phyloP scores from a whole-genome alignment of 2,113 vertebrate genomes.

The Neodontobutis hainanensis region DNA sequence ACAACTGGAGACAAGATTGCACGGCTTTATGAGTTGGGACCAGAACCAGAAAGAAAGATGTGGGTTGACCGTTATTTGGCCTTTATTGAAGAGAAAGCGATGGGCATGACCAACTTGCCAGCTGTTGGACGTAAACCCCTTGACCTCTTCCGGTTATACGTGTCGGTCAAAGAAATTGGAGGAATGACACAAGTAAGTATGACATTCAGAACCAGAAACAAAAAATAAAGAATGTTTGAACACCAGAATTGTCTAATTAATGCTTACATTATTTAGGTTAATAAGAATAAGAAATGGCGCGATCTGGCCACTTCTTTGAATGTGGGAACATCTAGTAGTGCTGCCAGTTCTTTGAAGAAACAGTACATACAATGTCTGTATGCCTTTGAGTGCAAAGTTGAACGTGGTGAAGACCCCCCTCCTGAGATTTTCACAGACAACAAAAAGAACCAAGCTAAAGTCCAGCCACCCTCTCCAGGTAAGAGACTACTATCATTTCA shows the following conservation, averaged over 20 bases:
- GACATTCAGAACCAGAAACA: background rate
- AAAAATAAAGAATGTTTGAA: background rate
- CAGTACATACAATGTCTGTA: slow-evolving; percentile 99
- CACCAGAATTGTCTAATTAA: background rate
- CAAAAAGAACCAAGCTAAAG: slow-evolving; percentile 94
- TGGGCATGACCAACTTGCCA: slow-evolving; percentile 94
- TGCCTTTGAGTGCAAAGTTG: slow-evolving; percentile 98
- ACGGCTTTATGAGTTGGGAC: slow-evolving; percentile 94
- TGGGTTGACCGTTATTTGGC: slow-evolving; percentile 97
- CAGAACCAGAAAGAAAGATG: slow-evolving; percentile 95
- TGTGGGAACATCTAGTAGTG: slow-evolving; percentile 98
- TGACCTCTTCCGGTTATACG: slow-evolving; percentile 95
- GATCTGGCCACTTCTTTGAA: slow-evolving; percentile 94
- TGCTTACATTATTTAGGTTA: slow-evolving; percentile 82
- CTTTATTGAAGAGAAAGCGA: slow-evolving; percentile 95
- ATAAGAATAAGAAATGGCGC: slow-evolving; percentile 98
- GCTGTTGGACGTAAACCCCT: slow-evolving; percentile 97
- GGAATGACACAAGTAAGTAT: slow-evolving; percentile 91
- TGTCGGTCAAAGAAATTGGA: slow-evolving; percentile 97
- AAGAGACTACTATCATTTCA: slow-evolving; percentile 52
- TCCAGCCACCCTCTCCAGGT: slow-evolving; percentile 98
- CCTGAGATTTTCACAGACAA: slow-evolving; percentile 94
- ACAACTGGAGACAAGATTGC: slow-evolving; percentile 98
- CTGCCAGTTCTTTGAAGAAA: slow-evolving; percentile 98
- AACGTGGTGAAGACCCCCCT: slow-evolving; percentile 96